Evolutionary conservation across 2,797 vertebrate genomes (phyloP).

Genomic region (Salmo trutta): DNA sequence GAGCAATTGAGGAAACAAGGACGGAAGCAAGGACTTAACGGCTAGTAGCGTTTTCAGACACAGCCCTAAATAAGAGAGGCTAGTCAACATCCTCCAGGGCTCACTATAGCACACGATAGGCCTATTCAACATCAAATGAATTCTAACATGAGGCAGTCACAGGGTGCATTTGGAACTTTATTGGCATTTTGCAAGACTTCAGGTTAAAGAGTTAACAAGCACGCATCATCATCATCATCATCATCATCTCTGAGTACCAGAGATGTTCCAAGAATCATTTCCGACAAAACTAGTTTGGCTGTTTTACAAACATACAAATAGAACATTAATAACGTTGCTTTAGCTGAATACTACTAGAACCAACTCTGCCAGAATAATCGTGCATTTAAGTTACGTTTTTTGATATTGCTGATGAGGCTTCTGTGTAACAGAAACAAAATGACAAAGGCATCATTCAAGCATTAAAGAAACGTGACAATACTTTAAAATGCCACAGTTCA

Average conservation of each 20-base stretch:
- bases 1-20: too few relatives aligned
- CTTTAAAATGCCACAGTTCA: slow-evolving; percentile 67
- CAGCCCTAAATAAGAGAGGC: background rate
- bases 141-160: background rate
- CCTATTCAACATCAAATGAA: background rate
- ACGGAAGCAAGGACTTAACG: too few relatives aligned
- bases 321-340: slow-evolving; percentile 22
- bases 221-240: slow-evolving; percentile 54
- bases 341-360: slow-evolving; percentile 26
- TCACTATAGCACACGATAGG: background rate
- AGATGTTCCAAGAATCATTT: slow-evolving; percentile 49
- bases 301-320: slow-evolving; percentile 58
- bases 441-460: slow-evolving; percentile 17
- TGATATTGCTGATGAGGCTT: slow-evolving; percentile 67
- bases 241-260: slow-evolving; percentile 41
- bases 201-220: slow-evolving; percentile 66
- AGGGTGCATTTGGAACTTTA: slow-evolving; percentile 67
- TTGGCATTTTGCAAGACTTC: slow-evolving; percentile 71
- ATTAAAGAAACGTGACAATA: slow-evolving; percentile 47
- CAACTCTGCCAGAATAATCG: slow-evolving; percentile 49
- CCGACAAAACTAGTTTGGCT: slow-evolving; percentile 32
- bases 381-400: slow-evolving; percentile 62
- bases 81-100: background rate
- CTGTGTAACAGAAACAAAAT: slow-evolving; percentile 44
- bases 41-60: too few relatives aligned